A percentile compares a stretch with the other conserved stretches of the same genome.
Evolutionary conservation across 2,888 invertebrate species (phyloP).

Genomic region (Metopia argyrocephala): DNA sequence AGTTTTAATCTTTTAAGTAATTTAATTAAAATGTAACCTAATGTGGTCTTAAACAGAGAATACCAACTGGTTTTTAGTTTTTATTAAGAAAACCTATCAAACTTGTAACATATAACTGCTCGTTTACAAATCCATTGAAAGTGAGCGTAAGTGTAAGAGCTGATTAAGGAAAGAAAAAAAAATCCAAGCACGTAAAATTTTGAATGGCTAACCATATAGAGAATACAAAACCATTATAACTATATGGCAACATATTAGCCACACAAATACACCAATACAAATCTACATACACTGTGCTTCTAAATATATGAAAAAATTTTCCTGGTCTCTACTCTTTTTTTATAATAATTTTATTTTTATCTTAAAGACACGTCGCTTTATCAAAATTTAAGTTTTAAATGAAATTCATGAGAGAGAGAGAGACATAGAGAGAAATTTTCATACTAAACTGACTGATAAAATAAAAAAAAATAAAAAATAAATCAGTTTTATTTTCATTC

Average conservation of each 20-base stretch:
- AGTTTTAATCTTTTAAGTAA: background rate
- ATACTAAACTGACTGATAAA: too few species aligned
- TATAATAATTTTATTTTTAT: conserved; percentile 16
- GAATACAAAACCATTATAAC: conserved; percentile 46
- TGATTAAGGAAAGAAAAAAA: conserved; percentile 43
- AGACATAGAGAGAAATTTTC: too few species aligned
- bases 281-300: too few species aligned
- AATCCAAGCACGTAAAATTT: conserved; percentile 76
- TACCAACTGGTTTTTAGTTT: background rate
- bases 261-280: background rate
- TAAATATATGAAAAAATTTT: too few species aligned
- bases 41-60: background rate
- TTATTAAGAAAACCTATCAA: conserved; percentile 13
- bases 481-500: conserved; percentile 38
- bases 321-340: background rate
- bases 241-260: conserved; percentile 34
- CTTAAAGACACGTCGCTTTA: conserved; percentile 42
- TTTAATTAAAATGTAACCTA: background rate
- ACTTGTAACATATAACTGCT: conserved; percentile 47
- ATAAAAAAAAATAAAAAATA: too few species aligned
- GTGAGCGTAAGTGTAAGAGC: background rate
- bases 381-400: conserved; percentile 40
- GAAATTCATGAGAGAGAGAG: conserved; percentile 34
- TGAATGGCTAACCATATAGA: conserved; percentile 70
- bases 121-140: conserved; percentile 16